Percentiles rank a stretch among this genome's conserved stretches.
Evolutionary conservation across 2,113 vertebrate genomes (phyloP).

Genomic region (Tylochromis polylepis): DNA sequence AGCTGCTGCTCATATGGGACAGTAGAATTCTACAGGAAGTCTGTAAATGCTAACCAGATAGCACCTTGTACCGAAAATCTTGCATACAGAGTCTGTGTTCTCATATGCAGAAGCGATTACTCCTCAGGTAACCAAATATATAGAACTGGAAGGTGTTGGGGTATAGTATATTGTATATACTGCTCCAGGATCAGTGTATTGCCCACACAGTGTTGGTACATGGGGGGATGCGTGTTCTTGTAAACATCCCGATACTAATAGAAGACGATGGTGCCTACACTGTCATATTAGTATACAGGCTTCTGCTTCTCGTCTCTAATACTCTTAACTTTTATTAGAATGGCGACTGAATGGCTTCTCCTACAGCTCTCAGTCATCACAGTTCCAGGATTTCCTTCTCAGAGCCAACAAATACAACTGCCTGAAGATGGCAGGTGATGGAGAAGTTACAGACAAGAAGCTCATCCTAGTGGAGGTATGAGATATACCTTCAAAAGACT

Average conservation of each 20-base stretch:
- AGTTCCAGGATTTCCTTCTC: constrained; percentile 91
- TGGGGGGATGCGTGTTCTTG: too few species aligned
- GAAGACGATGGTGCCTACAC: too few species aligned
- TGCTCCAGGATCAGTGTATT: too few species aligned
- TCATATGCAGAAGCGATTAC: neutral
- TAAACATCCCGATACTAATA: neutral
- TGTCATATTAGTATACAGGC: neutral
- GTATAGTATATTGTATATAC: neutral
- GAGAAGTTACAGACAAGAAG: constrained; percentile 71
- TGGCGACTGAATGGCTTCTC: constrained; percentile 68
- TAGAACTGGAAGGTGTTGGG: neutral
- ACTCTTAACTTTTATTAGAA: constrained; percentile 53
- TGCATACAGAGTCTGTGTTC: neutral
- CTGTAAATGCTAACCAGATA: neutral
- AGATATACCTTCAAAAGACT: neutral
- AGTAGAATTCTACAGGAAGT: neutral
- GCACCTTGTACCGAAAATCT: fast-evolving
- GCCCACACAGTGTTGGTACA: neutral
- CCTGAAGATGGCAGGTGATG: constrained; percentile 85
- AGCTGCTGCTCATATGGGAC: neutral
- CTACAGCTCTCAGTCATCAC: constrained; percentile 76
- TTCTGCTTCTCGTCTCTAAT: neutral
- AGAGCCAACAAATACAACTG: constrained; percentile 91
- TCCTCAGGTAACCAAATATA: neutral
- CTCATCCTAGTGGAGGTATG: constrained; percentile 90